phyloP scores from a whole-genome alignment of 2,888 invertebrate genomes.

The Phasia obesa region DNA sequence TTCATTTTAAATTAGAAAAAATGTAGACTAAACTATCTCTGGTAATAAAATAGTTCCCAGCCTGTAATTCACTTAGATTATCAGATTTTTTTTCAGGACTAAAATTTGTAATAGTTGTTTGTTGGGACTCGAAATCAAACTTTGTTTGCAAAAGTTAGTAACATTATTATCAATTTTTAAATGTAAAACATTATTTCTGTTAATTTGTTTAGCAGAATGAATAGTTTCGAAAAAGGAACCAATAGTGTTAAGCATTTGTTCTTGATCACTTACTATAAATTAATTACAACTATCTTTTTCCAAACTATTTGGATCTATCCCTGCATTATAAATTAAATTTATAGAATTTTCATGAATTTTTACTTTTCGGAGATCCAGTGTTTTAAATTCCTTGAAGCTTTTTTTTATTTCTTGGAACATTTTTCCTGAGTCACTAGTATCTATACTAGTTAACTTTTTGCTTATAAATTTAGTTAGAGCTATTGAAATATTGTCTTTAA shows the following conservation, averaged over 20 bases:
- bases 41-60: too few species aligned
- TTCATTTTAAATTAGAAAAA: background rate
- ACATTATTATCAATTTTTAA: background rate
- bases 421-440: background rate
- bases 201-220: background rate
- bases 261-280: background rate
- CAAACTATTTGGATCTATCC: background rate
- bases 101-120: too few species aligned
- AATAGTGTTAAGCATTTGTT: slow-evolving; percentile 3
- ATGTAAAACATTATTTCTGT: background rate
- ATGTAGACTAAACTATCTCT: too few species aligned
- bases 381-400: background rate
- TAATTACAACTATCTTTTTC: slow-evolving; percentile 3
- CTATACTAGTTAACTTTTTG: background rate
- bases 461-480: background rate
- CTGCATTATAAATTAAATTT: slow-evolving; percentile 2
- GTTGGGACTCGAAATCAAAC: too few species aligned
- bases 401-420: too few species aligned
- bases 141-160: background rate
- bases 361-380: background rate
- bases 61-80: background rate
- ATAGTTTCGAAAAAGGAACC: background rate
- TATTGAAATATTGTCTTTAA: background rate
- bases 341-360: background rate
- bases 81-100: too few species aligned